These are phyloP conservation scores for Myotis findleyi DNA, from an alignment of 2,797 vertebrate genomes.

Conservation along the genomic window DNA sequence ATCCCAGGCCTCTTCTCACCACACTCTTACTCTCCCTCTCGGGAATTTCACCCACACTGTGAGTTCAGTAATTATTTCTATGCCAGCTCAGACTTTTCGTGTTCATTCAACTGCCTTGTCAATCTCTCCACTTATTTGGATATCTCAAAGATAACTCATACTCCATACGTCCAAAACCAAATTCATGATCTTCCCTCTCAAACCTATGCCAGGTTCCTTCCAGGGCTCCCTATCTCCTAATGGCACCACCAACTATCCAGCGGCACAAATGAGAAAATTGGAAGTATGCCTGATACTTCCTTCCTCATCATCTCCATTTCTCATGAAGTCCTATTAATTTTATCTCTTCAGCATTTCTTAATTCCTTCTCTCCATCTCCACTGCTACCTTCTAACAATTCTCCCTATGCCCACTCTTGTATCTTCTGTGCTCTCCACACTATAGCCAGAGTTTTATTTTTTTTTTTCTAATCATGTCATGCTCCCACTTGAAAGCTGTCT, in stretches of 20 bases:
- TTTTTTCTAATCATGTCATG: neutral
- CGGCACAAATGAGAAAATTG: slow-evolving; percentile 41
- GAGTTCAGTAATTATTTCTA: slow-evolving; percentile 34
- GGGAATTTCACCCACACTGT: neutral
- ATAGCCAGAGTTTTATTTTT: neutral
- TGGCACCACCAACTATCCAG: neutral
- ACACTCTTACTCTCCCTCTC: neutral
- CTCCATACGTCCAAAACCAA: slow-evolving; percentile 32
- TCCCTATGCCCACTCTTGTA: neutral
- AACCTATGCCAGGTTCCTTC: slow-evolving; percentile 9
- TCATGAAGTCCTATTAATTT: slow-evolving; percentile 37
- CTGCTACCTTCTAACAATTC: slow-evolving; percentile 6
- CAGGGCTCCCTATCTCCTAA: neutral
- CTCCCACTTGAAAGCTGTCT: neutral
- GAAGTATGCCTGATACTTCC: neutral
- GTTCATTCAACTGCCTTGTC: slow-evolving; percentile 29
- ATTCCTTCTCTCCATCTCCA: slow-evolving; percentile 33
- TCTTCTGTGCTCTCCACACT: neutral
- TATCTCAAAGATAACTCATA: neutral
- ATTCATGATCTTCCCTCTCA: slow-evolving; percentile 26
- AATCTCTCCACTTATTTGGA: slow-evolving; percentile 19
- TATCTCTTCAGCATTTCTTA: slow-evolving; percentile 50
- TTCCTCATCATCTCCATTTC: neutral
- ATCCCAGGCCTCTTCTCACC: neutral
- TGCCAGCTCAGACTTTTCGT: neutral